A percentile compares a stretch with the other conserved stretches of the same genome.
Evolutionary conservation across 2,888 invertebrate genomes (phyloP).

Genomic region (Cyclophora albipunctata): DNA sequence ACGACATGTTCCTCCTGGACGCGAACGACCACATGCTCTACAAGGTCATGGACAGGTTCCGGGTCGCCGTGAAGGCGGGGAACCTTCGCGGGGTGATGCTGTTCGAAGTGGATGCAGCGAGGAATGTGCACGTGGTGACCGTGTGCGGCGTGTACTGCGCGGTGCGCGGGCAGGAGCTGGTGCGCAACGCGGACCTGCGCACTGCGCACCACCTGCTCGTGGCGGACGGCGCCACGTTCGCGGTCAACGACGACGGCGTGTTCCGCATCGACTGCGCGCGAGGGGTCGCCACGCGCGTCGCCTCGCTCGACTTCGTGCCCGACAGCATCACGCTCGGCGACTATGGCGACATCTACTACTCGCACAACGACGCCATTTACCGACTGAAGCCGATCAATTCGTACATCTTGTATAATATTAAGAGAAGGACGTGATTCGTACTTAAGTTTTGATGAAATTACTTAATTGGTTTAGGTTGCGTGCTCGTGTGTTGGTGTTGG

Average conservation of each 20-base stretch:
- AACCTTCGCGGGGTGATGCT: slow-evolving; percentile 50
- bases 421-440: slow-evolving; percentile 24
- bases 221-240: slow-evolving; percentile 44
- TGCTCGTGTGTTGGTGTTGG: not conserved
- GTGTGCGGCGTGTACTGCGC: slow-evolving; percentile 61
- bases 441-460: not conserved
- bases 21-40: slow-evolving; percentile 60
- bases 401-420: slow-evolving; percentile 50
- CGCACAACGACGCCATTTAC: slow-evolving; percentile 44
- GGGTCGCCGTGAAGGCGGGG: slow-evolving; percentile 33
- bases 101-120: slow-evolving; percentile 53
- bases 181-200: slow-evolving; percentile 49
- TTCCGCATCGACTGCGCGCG: slow-evolving; percentile 52
- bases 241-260: slow-evolving; percentile 41
- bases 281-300: slow-evolving; percentile 48
- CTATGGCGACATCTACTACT: slow-evolving; percentile 60
- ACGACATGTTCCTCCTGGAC: slow-evolving; percentile 55
- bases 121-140: slow-evolving; percentile 51
- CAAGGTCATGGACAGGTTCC: slow-evolving; percentile 44
- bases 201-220: slow-evolving; percentile 48
- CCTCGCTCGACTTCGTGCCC: slow-evolving; percentile 43
- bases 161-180: slow-evolving; percentile 32
- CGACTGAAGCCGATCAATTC: slow-evolving; percentile 52
- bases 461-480: not conserved
- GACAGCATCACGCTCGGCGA: slow-evolving; percentile 56